Base-by-base conservation (phyloP, 2,113 vertebrate genomes). In the Vanacampus margaritifer region DNA sequence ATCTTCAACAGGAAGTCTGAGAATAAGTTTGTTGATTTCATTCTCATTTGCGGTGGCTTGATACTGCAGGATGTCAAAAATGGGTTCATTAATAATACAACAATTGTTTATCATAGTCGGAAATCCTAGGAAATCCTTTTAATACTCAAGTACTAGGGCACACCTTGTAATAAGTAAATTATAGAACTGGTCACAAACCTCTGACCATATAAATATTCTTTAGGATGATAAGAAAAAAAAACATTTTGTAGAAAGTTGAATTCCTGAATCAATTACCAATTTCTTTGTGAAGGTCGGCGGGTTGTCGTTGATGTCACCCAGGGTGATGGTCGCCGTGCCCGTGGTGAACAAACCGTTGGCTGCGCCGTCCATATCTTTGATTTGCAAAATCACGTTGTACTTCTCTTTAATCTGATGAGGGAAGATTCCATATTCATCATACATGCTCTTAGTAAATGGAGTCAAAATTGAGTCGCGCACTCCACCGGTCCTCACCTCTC, bases 221-320 rank as follows among this genome's bases (percentile, higher is more conserved):
- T n/a, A n/a, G n/a, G n/a, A n/a, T n/a, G n/a, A n/a, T n/a, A n/a
- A n/a, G n/a, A n/a, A n/a, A n/a, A n/a, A n/a, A n/a, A n/a, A n/a
- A n/a, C n/a, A n/a, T n/a, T n/a, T n/a, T n/a, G n/a, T n/a, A n/a
- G n/a, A n/a, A n/a, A n/a, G n/a, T n/a, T n/a, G n/a, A n/a, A n/a
- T n/a, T 26, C 10, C 3, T 12, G 3, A 54, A 26, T 26, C 35
- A 95, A 94, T 93, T 91, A 98, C 95, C 37, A 90, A 81, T 4
- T 37, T 13, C 64, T 90, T 56, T 17, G n/a, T 84, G 82, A 94
- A 97, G 62, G 59, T 89, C 0, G 93, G 95, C 16, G 93, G 76
- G 60, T 95, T 94, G 81, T 98, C 95, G 68, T 97, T 98, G 56
- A 91, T 86, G 64, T 97, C 96, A 2, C 65, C 51, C 0, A 98